Evolutionary conservation across 2,888 invertebrate genomes (phyloP).

Genomic region (Antheraea yamamai): DNA sequence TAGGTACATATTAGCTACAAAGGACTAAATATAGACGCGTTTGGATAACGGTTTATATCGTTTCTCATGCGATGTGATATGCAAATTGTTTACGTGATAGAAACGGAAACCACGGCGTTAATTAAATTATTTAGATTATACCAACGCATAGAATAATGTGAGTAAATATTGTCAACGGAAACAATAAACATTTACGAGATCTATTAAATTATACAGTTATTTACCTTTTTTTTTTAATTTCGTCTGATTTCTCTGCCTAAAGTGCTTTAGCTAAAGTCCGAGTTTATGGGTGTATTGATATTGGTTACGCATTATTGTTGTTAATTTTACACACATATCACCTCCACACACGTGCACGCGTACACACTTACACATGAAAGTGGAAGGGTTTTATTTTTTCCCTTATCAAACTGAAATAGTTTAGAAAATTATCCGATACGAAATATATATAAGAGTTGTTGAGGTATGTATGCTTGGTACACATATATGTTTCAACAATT

Average conservation of each 20-base stretch:
- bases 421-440: no score
- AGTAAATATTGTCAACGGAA: constrained; percentile 1
- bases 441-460: no score
- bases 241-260: not conserved
- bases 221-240: not conserved
- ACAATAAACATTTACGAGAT: not conserved
- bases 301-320: not conserved
- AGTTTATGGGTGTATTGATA: not conserved
- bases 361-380: no score
- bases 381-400: no score
- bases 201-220: constrained; percentile 7
- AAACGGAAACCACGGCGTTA: not conserved
- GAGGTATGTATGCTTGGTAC: no score
- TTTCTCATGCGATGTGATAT: not conserved
- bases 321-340: no score
- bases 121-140: not conserved
- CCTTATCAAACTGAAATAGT: no score
- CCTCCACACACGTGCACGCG: no score
- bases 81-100: not conserved
- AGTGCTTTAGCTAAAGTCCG: not conserved
- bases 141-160: not conserved
- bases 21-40: not conserved
- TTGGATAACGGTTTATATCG: not conserved
- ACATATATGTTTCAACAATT: no score
- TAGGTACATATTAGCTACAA: no score